These are phyloP conservation scores for Nyctereutes procyonoides DNA, from an alignment of 2,113 vertebrate species.

Conservation along the genomic window DNA sequence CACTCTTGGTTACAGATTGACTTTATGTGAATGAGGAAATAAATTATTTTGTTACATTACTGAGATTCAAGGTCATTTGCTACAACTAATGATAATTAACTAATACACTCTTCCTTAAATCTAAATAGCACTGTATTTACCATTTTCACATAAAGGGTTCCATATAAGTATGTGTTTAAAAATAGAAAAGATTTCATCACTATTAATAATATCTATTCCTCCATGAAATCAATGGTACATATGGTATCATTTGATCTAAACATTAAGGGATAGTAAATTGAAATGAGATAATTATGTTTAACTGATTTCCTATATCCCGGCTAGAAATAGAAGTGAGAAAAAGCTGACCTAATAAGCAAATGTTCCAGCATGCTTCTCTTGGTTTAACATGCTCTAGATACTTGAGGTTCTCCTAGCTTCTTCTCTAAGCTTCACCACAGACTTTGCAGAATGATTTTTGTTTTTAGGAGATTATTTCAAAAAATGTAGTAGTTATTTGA, in stretches of 20 bases:
- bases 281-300: constrained; percentile 33
- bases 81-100: not conserved
- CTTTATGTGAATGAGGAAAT: not conserved
- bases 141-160: not conserved
- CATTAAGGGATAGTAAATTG: not conserved
- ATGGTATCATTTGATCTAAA: not conserved
- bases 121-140: not conserved
- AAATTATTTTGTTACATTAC: not conserved
- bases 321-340: not conserved
- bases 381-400: not conserved
- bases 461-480: not conserved
- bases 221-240: not conserved
- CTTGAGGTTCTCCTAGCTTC: not conserved
- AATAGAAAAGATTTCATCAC: not conserved
- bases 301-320: not conserved
- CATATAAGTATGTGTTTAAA: not conserved
- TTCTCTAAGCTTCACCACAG: not conserved
- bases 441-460: not conserved
- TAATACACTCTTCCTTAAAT: not conserved
- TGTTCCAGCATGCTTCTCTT: not conserved
- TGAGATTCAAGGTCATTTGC: not conserved
- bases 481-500: constrained; percentile 29
- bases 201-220: not conserved
- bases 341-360: not conserved
- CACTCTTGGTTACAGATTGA: not conserved